Percentiles rank a stretch among this genome's conserved stretches.
Evolutionary conservation across 2,888 invertebrate genomes (phyloP).

Genomic region (Leptinotarsa haldemani): DNA sequence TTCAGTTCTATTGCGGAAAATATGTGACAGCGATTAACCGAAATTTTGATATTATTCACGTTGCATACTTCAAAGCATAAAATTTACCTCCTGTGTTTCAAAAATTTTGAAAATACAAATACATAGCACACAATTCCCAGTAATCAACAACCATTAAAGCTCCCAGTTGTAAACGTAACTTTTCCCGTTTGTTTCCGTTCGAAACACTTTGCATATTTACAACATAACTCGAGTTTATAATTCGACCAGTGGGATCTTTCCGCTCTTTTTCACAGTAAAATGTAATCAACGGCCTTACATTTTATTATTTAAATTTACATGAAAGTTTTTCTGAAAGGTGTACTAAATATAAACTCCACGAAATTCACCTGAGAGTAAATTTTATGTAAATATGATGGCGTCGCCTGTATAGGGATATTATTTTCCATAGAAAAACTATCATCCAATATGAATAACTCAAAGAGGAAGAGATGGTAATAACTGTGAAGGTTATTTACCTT

Average conservation of each 20-base stretch:
- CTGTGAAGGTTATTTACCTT: no score
- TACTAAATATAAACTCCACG: neutral
- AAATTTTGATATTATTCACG: no score
- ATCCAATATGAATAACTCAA: no score
- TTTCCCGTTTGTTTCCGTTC: constrained; percentile 10
- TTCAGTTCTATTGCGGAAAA: no score
- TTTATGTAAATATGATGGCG: neutral
- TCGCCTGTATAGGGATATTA: neutral
- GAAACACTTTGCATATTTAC: constrained; percentile 25
- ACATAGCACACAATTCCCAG: neutral
- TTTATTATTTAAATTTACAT: neutral
- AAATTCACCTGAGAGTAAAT: neutral
- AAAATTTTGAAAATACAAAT: neutral
- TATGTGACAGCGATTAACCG: no score
- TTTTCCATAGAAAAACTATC: neutral
- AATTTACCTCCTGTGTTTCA: neutral
- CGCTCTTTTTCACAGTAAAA: neutral
- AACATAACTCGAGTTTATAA: constrained; percentile 2
- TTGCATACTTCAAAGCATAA: neutral
- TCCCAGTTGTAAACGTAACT: constrained; percentile 9
- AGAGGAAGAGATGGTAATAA: no score
- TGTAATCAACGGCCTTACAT: neutral
- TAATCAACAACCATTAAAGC: constrained; percentile 1
- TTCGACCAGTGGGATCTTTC: neutral
- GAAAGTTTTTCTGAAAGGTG: neutral